A percentile compares a stretch with the other conserved stretches of the same genome.
phyloP scores from a whole-genome alignment of 2,113 vertebrate species.

The Protomyctophum bolini region DNA sequence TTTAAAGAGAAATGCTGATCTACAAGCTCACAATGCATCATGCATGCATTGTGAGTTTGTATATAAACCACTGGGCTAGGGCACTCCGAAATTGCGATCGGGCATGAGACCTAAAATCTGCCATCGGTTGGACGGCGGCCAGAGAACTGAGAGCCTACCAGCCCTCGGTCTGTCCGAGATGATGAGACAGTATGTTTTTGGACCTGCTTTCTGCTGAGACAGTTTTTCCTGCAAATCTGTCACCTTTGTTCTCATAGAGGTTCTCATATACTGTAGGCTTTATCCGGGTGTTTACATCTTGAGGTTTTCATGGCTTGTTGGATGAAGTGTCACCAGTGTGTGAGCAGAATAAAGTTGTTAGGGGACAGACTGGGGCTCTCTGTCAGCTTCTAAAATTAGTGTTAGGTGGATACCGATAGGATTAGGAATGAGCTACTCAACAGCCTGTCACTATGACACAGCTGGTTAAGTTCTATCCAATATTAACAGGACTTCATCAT shows the following conservation, averaged over 20 bases:
- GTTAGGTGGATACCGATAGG: constrained; percentile 23
- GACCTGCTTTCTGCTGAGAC: constrained; percentile 38
- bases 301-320: constrained; percentile 1
- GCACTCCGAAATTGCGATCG: too few species aligned
- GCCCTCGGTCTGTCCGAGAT: constrained; percentile 31
- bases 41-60: too few species aligned
- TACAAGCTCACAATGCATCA: too few species aligned
- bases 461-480: constrained; percentile 12
- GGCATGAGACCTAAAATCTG: too few species aligned
- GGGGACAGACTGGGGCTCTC: not conserved
- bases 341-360: not conserved
- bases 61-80: too few species aligned
- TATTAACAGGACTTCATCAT: constrained; percentile 6
- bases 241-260: constrained; percentile 28
- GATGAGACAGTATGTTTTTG: constrained; percentile 29
- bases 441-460: constrained; percentile 8
- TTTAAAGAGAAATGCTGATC: too few species aligned
- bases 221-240: constrained; percentile 16
- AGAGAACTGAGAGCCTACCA: constrained; percentile 23
- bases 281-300: constrained; percentile 59
- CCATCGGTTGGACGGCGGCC: not conserved
- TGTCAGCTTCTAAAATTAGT: constrained; percentile 19
- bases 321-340: not conserved
- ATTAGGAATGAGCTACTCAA: not conserved
- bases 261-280: constrained; percentile 1